Evolutionary conservation across 2,113 vertebrate species (phyloP).

Genomic region (Chelonoidis abingdonii): DNA sequence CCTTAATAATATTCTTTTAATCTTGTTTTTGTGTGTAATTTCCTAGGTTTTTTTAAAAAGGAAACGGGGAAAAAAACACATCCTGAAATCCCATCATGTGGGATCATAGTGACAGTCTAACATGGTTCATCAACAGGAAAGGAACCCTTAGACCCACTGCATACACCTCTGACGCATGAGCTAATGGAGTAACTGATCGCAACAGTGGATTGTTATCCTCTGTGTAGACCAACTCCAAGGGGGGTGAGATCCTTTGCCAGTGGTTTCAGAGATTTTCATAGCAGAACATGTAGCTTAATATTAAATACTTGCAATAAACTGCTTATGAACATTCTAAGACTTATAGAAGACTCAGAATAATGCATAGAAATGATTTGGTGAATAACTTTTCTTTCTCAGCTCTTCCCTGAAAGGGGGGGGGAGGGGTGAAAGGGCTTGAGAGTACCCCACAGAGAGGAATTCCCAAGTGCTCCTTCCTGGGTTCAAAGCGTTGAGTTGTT

Average conservation of each 20-base stretch:
- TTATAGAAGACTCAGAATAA: background rate
- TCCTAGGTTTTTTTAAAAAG: background rate
- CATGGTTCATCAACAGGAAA: background rate
- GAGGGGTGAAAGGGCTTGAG: too few relatives aligned
- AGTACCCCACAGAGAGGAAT: too few relatives aligned
- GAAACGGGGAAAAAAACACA: background rate
- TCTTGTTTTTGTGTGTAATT: background rate
- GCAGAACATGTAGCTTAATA: background rate
- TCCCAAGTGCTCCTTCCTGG: too few relatives aligned
- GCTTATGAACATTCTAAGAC: background rate
- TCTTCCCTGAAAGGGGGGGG: too few relatives aligned
- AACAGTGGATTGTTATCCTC: background rate
- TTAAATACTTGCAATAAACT: accelerated
- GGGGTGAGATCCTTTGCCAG: background rate
- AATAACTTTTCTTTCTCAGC: background rate
- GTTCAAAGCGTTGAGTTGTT: too few relatives aligned
- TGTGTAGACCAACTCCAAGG: background rate
- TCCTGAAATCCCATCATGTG: background rate
- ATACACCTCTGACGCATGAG: background rate
- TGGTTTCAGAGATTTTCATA: accelerated
- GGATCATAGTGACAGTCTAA: background rate
- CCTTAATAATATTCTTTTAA: background rate
- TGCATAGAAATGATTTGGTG: background rate
- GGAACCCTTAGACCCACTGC: background rate
- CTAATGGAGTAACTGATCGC: background rate